A percentile compares a stretch with the other conserved stretches of the same genome.
phyloP scores from a whole-genome alignment of 2,888 invertebrate genomes.

The Caenorhabditis uteleia region DNA sequence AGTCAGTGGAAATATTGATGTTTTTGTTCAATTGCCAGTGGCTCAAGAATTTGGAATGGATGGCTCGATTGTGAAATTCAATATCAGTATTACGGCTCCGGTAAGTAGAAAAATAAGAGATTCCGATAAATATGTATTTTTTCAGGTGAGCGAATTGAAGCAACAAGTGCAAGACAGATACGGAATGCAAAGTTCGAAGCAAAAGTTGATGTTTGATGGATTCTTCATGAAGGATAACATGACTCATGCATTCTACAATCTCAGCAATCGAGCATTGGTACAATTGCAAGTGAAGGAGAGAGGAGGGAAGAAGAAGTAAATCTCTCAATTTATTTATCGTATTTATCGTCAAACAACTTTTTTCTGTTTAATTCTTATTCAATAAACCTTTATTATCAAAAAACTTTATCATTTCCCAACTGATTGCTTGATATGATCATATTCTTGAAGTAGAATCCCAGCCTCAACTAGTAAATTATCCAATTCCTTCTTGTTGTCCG shows the following conservation, averaged over 20 bases:
- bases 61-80: slow-evolving; percentile 84
- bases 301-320: slow-evolving; percentile 31
- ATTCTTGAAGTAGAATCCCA: slow-evolving; percentile 40
- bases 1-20: slow-evolving; percentile 73
- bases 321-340: not conserved
- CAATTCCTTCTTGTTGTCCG: not conserved
- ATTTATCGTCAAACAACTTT: too few species aligned
- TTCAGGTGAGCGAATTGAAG: slow-evolving; percentile 83
- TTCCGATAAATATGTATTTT: slow-evolving; percentile 7
- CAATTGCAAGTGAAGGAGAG: slow-evolving; percentile 91
- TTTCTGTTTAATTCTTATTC: too few species aligned
- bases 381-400: not conserved
- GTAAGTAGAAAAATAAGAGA: slow-evolving; percentile 64
- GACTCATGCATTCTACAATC: slow-evolving; percentile 92
- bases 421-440: slow-evolving; percentile 41
- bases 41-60: slow-evolving; percentile 93
- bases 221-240: slow-evolving; percentile 97
- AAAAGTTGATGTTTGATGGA: slow-evolving; percentile 91
- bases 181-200: slow-evolving; percentile 93
- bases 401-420: too few species aligned
- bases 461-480: slow-evolving; percentile 24
- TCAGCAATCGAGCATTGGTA: slow-evolving; percentile 83
- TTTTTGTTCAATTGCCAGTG: slow-evolving; percentile 87
- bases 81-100: slow-evolving; percentile 80
- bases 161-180: slow-evolving; percentile 84